Percentiles rank a stretch among this genome's conserved stretches.
Conservation (phyloP, 1,140 invertebrate species). For the Listronotus oregonensis region DNA sequence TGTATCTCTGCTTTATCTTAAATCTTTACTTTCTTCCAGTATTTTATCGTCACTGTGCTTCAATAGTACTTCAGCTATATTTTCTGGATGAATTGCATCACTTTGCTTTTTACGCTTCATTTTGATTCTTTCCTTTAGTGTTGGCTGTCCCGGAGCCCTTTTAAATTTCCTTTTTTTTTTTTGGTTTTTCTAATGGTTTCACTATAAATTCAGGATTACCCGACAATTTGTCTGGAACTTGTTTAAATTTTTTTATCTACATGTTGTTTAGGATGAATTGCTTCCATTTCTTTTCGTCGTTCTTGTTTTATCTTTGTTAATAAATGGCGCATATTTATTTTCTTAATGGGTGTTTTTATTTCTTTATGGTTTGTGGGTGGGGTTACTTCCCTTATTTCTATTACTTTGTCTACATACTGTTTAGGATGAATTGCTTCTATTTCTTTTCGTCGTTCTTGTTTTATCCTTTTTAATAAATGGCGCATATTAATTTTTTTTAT, state of each 20-base stretch:
- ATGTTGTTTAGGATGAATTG: not conserved
- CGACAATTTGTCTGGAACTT: not conserved
- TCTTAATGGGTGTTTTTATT: too few relatives aligned
- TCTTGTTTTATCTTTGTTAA: slow-evolving; percentile 2
- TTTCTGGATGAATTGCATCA: too few relatives aligned
- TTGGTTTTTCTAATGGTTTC: not conserved
- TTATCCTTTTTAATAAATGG: slow-evolving; percentile 7
- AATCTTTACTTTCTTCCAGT: too few relatives aligned
- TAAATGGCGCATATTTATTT: not conserved
- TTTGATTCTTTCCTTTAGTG: too few relatives aligned
- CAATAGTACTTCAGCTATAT: too few relatives aligned
- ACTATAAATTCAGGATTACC: not conserved
- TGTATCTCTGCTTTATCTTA: too few relatives aligned
- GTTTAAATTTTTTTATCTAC: not conserved
- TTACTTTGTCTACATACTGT: not conserved
- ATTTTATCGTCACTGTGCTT: too few relatives aligned
- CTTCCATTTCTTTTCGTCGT: slow-evolving; percentile 16
- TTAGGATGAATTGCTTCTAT: slow-evolving; percentile 6
- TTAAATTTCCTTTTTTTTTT: too few relatives aligned
- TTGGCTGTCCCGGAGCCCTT: too few relatives aligned
- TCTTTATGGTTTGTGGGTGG: too few relatives aligned
- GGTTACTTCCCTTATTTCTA: too few relatives aligned
- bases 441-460: slow-evolving; percentile 10
- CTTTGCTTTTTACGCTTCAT: too few relatives aligned
- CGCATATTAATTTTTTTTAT: slow-evolving; percentile 6